Conservation (phyloP, 2,113 vertebrate species). For the Tapirus terrestris region DNA sequence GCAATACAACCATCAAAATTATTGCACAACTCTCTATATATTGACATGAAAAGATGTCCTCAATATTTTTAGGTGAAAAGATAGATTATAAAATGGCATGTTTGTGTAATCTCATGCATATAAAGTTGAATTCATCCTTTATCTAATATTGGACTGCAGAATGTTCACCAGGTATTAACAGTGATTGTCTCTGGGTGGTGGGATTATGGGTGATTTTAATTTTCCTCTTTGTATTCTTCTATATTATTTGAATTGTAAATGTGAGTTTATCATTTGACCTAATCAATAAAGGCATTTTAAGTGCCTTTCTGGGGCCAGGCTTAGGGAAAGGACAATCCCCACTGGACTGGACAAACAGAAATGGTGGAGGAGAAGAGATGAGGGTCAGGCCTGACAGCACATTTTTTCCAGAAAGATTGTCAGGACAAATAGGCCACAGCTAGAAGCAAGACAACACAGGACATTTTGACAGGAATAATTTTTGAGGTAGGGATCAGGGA, state of each 20-base stretch:
- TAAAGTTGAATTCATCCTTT: background rate
- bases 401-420: constrained; percentile 23
- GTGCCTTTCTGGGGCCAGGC: background rate
- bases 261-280: background rate
- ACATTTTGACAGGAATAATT: constrained; percentile 18
- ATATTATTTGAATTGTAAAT: background rate
- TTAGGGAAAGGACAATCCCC: background rate
- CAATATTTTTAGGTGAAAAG: background rate
- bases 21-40: background rate
- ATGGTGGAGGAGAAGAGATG: background rate
- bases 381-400: background rate
- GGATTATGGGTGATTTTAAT: background rate
- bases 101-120: background rate
- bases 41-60: background rate
- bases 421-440: background rate
- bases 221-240: background rate
- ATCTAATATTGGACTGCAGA: background rate
- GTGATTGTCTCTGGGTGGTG: background rate
- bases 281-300: background rate
- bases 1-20: background rate
- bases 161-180: background rate
- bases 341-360: background rate
- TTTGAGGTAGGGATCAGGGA: background rate
- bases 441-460: background rate
- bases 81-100: background rate